Percentiles rank a stretch among this genome's conserved stretches.
Conservation (phyloP, 1,140 invertebrate genomes). For the Euwallacea fornicatus region DNA sequence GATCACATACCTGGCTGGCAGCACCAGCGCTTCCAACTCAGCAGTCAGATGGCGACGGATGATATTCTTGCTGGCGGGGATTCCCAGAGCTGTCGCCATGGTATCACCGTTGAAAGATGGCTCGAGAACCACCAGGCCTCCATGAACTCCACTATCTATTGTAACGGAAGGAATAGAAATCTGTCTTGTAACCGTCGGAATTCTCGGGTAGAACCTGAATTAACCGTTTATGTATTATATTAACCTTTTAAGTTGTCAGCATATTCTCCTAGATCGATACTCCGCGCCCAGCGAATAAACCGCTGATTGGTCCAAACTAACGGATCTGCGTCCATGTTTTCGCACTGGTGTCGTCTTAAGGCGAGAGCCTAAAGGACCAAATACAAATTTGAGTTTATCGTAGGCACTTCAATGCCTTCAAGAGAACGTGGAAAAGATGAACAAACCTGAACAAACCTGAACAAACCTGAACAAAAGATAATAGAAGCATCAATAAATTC, state of each 20-base stretch:
- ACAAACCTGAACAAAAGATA: too few species aligned
- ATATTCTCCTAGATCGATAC: slow-evolving; percentile 91
- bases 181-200: too few species aligned
- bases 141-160: slow-evolving; percentile 88
- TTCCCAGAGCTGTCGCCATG: slow-evolving; percentile 89
- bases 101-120: slow-evolving; percentile 92
- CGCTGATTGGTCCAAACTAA: slow-evolving; percentile 94
- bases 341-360: slow-evolving; percentile 83
- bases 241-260: slow-evolving; percentile 91
- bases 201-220: too few species aligned
- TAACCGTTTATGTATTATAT: neutral
- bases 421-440: neutral
- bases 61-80: slow-evolving; percentile 91
- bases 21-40: slow-evolving; percentile 85
- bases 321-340: slow-evolving; percentile 84
- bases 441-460: too few species aligned
- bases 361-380: slow-evolving; percentile 69
- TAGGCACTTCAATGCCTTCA: neutral
- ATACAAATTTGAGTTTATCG: neutral
- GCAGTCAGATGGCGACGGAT: slow-evolving; percentile 86
- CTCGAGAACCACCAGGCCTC: slow-evolving; percentile 88
- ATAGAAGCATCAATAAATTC: too few species aligned
- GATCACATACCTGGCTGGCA: slow-evolving; percentile 87
- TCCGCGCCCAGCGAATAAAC: slow-evolving; percentile 88
- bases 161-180: neutral